Base-by-base conservation (phyloP, 2,797 vertebrate genomes). In the Nannoperca australis region DNA sequence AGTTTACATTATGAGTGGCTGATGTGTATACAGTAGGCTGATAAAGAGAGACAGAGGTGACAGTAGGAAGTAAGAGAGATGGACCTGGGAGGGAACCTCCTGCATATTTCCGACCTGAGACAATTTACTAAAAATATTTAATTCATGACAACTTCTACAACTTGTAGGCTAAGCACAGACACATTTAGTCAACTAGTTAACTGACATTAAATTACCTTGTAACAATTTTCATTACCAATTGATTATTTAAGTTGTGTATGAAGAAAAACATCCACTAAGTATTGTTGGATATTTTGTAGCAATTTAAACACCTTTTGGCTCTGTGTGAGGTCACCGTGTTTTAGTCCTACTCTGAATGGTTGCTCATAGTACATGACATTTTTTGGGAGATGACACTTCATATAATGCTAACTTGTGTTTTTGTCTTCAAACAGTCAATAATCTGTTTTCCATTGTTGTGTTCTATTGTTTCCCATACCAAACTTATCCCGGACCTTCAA, bases 1-100 rank as follows among this genome's bases (percentile, higher is more conserved):
- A 89, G 92, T 95, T 95, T 94, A 95, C 84, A 78, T 85, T 86
- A 71, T 18, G 70, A 83, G 82, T 70, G 78, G 70, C 86, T 76
- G 76, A 53, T 65, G 80, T 88, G 90, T 91, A 85, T 86, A 93
- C 84, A 90, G 66, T 15, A 61, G 32, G 34, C 75, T 79, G 83
- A 88, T 88, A 84, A 84, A 85, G 61, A 67, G 53, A 73, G 61
- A 47, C 36, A 27, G 65, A 72, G 55, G 62, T 78, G 80, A 76
- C 73, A 70, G 85, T 4, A 68, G 59, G 73, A 87, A 60, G 78
- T 58, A 71, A 77, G 74, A 83, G 71, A 58, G 76, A 85, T 86
- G 81, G 81, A 79, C 60, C 51, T 24, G 70, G 27, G 62, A 70
- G n/a, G 70, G 64, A 60, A 18, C 14, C 45, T 70, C 38, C 58